Evolutionary conservation across 2,113 vertebrate genomes (phyloP).

Genomic region (Corvus moneduloides): DNA sequence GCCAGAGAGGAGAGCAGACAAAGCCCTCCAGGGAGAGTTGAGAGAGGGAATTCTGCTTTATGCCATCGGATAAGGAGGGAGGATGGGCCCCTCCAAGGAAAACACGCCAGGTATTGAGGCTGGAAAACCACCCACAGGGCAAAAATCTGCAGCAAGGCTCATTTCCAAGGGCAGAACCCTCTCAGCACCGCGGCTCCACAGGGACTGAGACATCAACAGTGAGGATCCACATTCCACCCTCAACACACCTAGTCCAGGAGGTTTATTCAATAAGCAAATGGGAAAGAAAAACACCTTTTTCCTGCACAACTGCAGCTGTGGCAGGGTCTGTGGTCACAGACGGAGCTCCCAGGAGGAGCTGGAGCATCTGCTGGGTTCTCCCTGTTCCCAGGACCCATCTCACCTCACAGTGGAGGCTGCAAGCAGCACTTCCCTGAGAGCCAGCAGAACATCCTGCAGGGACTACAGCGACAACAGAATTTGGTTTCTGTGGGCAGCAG

Average conservation of each 20-base stretch:
- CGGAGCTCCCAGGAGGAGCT: not conserved
- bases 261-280: not conserved
- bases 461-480: not conserved
- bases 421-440: not conserved
- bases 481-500: not conserved
- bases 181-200: rapidly evolving
- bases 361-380: not conserved
- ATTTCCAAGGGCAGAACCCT: not conserved
- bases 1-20: not conserved
- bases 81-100: not conserved
- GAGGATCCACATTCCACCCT: not conserved
- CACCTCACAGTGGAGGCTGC: not conserved
- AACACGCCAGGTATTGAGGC: rapidly evolving
- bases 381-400: not conserved
- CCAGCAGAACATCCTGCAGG: not conserved
- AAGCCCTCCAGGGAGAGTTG: rapidly evolving
- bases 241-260: not conserved
- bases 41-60: not conserved
- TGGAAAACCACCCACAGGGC: not conserved
- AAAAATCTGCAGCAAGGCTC: not conserved
- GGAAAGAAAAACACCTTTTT: not conserved
- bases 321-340: not conserved
- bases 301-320: not conserved
- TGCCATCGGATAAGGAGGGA: not conserved
- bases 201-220: not conserved